These are phyloP conservation scores for Potamilus streckersoni DNA, from an alignment of 1,140 invertebrate species.

Conservation along the genomic window DNA sequence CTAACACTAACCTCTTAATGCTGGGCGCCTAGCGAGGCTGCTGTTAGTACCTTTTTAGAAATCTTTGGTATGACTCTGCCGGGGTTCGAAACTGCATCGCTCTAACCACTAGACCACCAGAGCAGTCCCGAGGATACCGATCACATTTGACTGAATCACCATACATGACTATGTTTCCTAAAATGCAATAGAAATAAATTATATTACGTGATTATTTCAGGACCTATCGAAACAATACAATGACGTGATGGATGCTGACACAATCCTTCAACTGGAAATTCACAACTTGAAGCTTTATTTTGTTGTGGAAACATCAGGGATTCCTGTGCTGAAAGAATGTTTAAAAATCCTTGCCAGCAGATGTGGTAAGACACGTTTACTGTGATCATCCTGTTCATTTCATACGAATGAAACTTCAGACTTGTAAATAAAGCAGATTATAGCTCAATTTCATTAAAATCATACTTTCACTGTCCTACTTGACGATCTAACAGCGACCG, in stretches of 20 bases:
- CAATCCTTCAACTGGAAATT: constrained; percentile 13
- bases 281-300: constrained; percentile 28
- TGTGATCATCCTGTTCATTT: neutral
- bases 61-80: too few relatives aligned
- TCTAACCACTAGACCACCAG: too few relatives aligned
- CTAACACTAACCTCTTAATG: too few relatives aligned
- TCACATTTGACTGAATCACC: too few relatives aligned
- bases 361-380: constrained; percentile 8
- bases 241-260: constrained; percentile 16
- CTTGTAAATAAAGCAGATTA: neutral
- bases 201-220: constrained; percentile 6
- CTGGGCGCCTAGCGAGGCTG: too few relatives aligned
- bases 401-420: neutral
- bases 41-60: too few relatives aligned
- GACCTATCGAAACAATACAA: constrained; percentile 21
- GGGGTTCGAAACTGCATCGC: too few relatives aligned
- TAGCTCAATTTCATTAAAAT: neutral
- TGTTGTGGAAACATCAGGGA: constrained; percentile 21
- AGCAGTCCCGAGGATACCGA: too few relatives aligned
- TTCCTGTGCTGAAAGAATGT: constrained; percentile 16
- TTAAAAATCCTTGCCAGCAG: constrained; percentile 6
- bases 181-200: neutral
- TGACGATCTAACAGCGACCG: too few relatives aligned
- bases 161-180: too few relatives aligned
- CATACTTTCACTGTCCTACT: neutral